Evolutionary conservation across 2,113 vertebrate genomes (phyloP), one percentile per base, ranked within the genome.

Genomic region (Eublepharis macularius): DNA sequence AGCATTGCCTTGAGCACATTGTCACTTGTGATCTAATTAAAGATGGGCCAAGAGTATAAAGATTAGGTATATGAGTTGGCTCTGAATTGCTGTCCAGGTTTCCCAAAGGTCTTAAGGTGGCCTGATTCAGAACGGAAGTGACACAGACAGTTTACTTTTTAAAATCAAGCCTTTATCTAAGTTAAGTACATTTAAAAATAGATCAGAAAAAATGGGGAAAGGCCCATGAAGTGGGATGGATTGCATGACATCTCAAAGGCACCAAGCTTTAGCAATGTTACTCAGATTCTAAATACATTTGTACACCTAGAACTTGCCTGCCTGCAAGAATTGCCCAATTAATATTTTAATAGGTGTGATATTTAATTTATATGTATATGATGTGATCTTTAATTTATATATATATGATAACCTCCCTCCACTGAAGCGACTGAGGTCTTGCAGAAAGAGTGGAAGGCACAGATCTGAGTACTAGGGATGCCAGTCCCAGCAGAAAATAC

Each of bases 1-100:
- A 93, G 90, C 92, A 85, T 81, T 91, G 11, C 76, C 76, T 93
- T 93, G 91, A 87, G 83, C 34, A 84, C 90, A 69, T 1, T 90
- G 80, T 78, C 91, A 75, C 76, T 80, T 92, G 78, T 80, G 76
- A 43, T 43, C 86, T 91, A 93, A 84, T 91, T 90, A 91, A 92
- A 93, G 79, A 85, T 91, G 86, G 76, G 26, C 41, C 45, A 69
- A 19, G 80, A 77, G 81, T 75, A 12, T 49, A 88, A 66, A 3
- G 2, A 91, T 90, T 83, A 88, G 21, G 34, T 83, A n/a, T 69
- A 12, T 51, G 13, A 69, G 24, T 72, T 51, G 45, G 29, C 29
- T 73, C 29, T 79, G 34, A 65, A 63, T 47, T n/a, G 29, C 4
- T 26, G 32, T 45, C 60, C 89, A 85, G 80, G 81, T 88, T 84